Evolutionary conservation across 2,797 vertebrate species (phyloP), one percentile per base, ranked within the genome.

Genomic region (Arvicola amphibius): DNA sequence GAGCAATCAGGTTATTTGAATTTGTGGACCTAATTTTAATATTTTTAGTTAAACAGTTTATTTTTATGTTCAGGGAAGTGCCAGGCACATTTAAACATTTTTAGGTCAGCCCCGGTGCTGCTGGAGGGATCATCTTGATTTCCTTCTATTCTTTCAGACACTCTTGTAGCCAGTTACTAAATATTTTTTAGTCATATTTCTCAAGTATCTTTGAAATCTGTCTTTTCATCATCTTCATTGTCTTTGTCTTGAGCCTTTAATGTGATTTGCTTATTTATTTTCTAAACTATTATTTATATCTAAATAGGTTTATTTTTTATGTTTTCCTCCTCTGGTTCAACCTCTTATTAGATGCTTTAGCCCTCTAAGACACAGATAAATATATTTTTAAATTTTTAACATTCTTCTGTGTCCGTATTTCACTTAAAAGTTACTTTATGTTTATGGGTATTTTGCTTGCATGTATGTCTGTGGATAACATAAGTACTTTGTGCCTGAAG

Each of bases 1-100:
- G 27, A 59, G 5, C 17, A 65, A 53, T 16, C 74, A 76, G 48
- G 74, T 85, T 85, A 51, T 96, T 88, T 91, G 43, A 93, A 48
- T 92, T 86, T 53, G 69, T 69, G 65, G 77, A 61, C 73, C n/a
- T 89, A 71, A 43, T 89, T 83, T 93, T 94, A 88, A 88, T 88
- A n/a, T 74, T 96, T 53, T 43, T 19, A 88, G 23, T 29, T n/a
- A 27, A 37, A 51, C 34, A 56, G 3, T 46, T 83, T 59, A 61
- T 83, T 95, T 94, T 80, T 76, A 79, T 76, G 76, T 29, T 34
- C 13, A 79, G 43, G 37, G 25, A 73, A 85, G 78, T 79, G 29
- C 56, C 23, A 94, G 85, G 40, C 27, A 74, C 27, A 43, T 21
- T 90, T 23, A 95, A 94, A 80, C 43, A 85, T 95, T 85, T 91